Evolutionary conservation across 2,888 invertebrate genomes (phyloP), one percentile per base, ranked within the genome.

Genomic region (Brachycybe producta): DNA sequence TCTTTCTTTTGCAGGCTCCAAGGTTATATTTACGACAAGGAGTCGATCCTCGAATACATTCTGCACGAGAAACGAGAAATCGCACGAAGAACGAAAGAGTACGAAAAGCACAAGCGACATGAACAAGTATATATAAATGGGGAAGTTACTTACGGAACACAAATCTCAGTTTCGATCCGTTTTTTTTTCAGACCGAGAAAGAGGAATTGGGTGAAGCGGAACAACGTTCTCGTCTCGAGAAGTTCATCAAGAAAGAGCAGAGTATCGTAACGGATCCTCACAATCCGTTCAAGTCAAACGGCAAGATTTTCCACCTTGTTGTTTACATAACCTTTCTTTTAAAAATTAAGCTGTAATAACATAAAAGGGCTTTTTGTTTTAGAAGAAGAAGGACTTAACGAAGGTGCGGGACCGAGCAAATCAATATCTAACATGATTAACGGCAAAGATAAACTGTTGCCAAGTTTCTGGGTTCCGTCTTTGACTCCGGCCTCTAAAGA

Each of bases 391-490:
- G 7, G n/a, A 46, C 13, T 27, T 26, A 15, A 13, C 38, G 27
- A 40, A 13, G 28, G 32, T 35, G 49, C 38, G 24, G 43, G 53
- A 23, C 32, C 52, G 23, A 46, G 54, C 30, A 63, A 65, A 13
- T 80, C 80, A 0, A 75, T 87, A 21, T 86, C 85, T 1, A 91
- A 90, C 63, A 80, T 87, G 75, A 73, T 75, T 0, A 78, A 79
- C 60, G 83, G 80, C 0, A 76, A 79, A 61, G 80, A 85, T 52
- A 86, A 85, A 63, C 71, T 80, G 56, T 69, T 95, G 39, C 94
- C 95, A 0, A 91, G 91, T 69, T 97, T 94, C 67, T 97, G 97
- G 97, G 76, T 97, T 51, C 97, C 98, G 1, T 84, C 86, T 1
- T 80, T 92, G 65, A 82, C 92, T 8, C 94, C 94, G 0, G 79